Percentiles rank a stretch among this genome's conserved stretches.
phyloP scores from a whole-genome alignment of 2,888 invertebrate species.

The Drosophila nigricruria region DNA sequence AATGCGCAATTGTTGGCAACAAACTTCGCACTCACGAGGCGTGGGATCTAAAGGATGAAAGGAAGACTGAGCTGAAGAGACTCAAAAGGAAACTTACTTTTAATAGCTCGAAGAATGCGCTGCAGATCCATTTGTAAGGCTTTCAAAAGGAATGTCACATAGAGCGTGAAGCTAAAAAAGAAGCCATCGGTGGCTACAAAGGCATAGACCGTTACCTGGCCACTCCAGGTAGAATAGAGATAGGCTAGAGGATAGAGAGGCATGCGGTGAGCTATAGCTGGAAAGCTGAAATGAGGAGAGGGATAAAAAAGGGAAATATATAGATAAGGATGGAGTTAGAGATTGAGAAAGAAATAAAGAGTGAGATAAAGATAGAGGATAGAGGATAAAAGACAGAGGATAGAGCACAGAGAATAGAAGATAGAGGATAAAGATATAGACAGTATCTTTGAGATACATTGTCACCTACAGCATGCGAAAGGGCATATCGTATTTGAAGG shows the following conservation, averaged over 20 bases:
- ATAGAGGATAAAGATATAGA: neutral
- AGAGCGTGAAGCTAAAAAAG: slow-evolving; percentile 70
- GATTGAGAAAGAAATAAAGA: neutral
- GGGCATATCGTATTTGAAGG: slow-evolving; percentile 71
- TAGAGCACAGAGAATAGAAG: neutral
- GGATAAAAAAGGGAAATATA: neutral
- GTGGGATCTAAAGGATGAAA: slow-evolving; percentile 24
- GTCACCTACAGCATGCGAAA: slow-evolving; percentile 64
- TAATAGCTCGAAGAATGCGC: slow-evolving; percentile 14
- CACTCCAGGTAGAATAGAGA: slow-evolving; percentile 65
- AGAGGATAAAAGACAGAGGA: neutral
- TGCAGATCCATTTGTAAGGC: slow-evolving; percentile 53
- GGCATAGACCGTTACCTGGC: slow-evolving; percentile 69
- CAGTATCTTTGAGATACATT: neutral
- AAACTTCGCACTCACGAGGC: slow-evolving; percentile 25
- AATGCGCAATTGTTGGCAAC: slow-evolving; percentile 49
- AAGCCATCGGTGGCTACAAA: slow-evolving; percentile 69
- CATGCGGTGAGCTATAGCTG: slow-evolving; percentile 50
- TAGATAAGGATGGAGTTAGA: neutral
- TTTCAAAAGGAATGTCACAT: slow-evolving; percentile 53
- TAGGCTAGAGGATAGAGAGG: slow-evolving; percentile 64
- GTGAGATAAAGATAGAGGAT: neutral
- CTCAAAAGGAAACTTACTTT: slow-evolving; percentile 25
- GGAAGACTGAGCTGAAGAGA: neutral
- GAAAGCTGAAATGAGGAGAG: slow-evolving; percentile 42